Evolutionary conservation across 1,140 invertebrate genomes (phyloP).

Genomic region (Caerostris extrusa): DNA sequence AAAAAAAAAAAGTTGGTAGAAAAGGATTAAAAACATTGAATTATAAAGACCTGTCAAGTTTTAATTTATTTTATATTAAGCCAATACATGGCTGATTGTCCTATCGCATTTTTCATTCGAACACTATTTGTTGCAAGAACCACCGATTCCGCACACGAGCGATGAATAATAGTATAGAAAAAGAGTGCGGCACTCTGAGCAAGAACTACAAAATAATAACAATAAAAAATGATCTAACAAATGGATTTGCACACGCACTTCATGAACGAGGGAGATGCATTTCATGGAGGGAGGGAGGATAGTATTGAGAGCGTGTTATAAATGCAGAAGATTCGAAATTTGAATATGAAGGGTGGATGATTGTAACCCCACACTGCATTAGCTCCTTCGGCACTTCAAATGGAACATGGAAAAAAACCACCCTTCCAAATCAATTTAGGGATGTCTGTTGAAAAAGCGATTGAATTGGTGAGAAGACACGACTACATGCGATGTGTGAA

Average conservation of each 20-base stretch:
- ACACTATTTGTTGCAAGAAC: not conserved
- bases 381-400: not conserved
- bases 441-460: not conserved
- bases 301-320: not conserved
- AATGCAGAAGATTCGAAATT: not conserved
- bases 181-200: not conserved
- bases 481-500: not conserved
- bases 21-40: no score
- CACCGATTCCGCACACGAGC: not conserved
- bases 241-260: constrained; percentile 1
- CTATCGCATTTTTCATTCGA: not conserved
- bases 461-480: not conserved
- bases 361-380: not conserved
- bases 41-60: no score
- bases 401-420: not conserved
- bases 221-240: not conserved
- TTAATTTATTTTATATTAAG: no score
- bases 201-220: not conserved
- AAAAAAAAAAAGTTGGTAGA: no score
- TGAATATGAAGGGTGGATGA: not conserved
- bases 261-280: not conserved
- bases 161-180: no score
- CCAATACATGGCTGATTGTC: no score
- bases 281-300: not conserved
- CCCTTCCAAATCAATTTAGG: constrained; percentile 1